phyloP scores from a whole-genome alignment of 2,888 invertebrate species.

The Lepidochitona cinerea region DNA sequence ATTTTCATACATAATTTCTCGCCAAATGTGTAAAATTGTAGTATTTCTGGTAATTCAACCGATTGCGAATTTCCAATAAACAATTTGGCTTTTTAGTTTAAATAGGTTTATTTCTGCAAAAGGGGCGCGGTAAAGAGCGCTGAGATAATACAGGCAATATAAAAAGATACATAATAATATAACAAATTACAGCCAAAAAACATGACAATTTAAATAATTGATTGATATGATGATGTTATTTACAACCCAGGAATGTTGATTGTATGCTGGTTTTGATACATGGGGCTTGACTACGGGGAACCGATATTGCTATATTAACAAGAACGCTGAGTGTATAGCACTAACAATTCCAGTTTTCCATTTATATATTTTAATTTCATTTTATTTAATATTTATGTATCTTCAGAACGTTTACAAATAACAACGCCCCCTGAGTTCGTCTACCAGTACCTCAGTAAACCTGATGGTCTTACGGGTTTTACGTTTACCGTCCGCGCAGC shows the following conservation, averaged over 20 bases:
- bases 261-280: no score
- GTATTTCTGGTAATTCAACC: no score
- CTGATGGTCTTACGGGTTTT: constrained; percentile 1
- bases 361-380: neutral
- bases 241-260: neutral
- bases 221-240: neutral
- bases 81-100: no score
- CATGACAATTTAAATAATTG: no score
- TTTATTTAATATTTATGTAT: neutral
- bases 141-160: no score
- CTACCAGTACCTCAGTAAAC: constrained; percentile 24
- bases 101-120: no score
- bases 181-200: no score
- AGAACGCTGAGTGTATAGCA: neutral
- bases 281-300: neutral
- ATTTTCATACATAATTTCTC: no score
- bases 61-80: no score
- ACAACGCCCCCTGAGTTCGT: constrained; percentile 24
- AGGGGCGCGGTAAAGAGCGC: no score
- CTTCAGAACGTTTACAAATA: constrained; percentile 27
- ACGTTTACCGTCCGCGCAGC: constrained; percentile 82
- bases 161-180: no score
- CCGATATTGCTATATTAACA: neutral
- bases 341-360: neutral
- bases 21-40: no score